Base-by-base conservation (phyloP, 2,113 vertebrate species). In the Phaethon lepturus region DNA sequence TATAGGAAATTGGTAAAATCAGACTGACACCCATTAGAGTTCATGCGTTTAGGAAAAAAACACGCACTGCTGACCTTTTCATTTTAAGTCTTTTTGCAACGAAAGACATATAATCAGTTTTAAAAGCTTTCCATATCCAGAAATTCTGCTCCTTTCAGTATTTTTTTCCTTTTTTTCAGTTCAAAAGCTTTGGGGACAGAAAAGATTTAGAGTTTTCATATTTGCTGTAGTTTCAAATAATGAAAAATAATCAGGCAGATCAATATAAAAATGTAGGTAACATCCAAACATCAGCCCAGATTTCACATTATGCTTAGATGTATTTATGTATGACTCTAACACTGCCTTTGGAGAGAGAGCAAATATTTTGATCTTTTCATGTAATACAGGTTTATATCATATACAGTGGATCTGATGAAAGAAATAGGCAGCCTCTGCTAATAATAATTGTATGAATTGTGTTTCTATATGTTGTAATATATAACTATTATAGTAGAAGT, bases 1-100 rank as follows among this genome's bases (percentile, higher is more conserved):
- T 85, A 72, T 10, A 87, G 56, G 75, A 91, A 93, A 86, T 18
- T 3, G 17, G 40, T 64, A 84, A 92, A 95, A 91, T 63, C 53
- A 93, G 86, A 53, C 47, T 85, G 73, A 92, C 50, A 87, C 14
- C 12, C 45, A 3, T 92, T 95, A 88, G 33, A 95, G n/a, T 88
- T 97, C 83, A 92, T 93, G 45, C 33, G 17, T 90, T 96, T 75
- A 75, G 53, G 49, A 82, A 94, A 72, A 86, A 76, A 79, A 4
- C 9, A 45, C 2, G 1, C 24, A 52, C 9, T 63, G 9, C 33
- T 96, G 74, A 83, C 62, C 55, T 97, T 96, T 94, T 90, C 4
- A 88, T 95, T 95, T 96, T 55, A 60, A 87, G 80, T 83, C 26
- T 69, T 98, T 87, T 86, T 59, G 22, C 60, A 94, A 58, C 45